Evolutionary conservation across 2,113 vertebrate genomes (phyloP).

Genomic region (Acanthochromis polyacanthus): DNA sequence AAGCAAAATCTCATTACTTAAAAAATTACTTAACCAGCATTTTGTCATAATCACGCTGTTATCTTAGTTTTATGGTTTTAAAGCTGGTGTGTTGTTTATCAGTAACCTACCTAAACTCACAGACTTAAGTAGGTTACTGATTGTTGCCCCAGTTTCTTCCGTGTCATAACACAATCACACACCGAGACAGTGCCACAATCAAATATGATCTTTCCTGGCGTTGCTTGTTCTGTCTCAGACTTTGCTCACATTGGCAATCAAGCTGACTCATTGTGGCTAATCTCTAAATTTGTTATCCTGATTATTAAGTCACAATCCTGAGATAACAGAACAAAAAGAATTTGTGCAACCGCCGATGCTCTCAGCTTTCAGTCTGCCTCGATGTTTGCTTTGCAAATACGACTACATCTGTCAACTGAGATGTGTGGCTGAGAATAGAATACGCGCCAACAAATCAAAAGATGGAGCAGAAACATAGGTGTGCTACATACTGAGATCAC

Average conservation of each 20-base stretch:
- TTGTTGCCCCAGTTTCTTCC: constrained; percentile 28
- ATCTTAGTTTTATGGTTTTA: not conserved
- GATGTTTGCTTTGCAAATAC: constrained; percentile 33
- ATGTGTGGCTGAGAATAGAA: not conserved
- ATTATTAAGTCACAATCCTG: constrained; percentile 29
- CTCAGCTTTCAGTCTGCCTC: constrained; percentile 1
- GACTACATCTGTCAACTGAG: constrained; percentile 18
- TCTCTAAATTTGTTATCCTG: constrained; percentile 32
- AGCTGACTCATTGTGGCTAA: constrained; percentile 2
- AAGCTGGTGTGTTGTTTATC: constrained; percentile 2
- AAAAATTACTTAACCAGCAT: not conserved
- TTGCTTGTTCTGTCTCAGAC: constrained; percentile 24
- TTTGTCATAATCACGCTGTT: constrained; percentile 7
- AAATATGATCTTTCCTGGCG: constrained; percentile 11
- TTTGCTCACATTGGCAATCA: constrained; percentile 28
- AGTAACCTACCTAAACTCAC: constrained; percentile 14
- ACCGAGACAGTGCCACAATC: not conserved
- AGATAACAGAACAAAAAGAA: constrained; percentile 42
- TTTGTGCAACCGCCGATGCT: constrained; percentile 16
- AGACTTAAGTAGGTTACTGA: constrained; percentile 1
- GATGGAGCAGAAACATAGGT: not conserved
- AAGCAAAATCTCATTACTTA: no score
- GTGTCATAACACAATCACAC: constrained; percentile 22
- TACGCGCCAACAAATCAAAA: not conserved
- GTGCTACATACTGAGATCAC: not conserved